These are phyloP conservation scores for Pluvialis apricaria DNA, from an alignment of 2,113 vertebrate genomes.

Conservation along the genomic window DNA sequence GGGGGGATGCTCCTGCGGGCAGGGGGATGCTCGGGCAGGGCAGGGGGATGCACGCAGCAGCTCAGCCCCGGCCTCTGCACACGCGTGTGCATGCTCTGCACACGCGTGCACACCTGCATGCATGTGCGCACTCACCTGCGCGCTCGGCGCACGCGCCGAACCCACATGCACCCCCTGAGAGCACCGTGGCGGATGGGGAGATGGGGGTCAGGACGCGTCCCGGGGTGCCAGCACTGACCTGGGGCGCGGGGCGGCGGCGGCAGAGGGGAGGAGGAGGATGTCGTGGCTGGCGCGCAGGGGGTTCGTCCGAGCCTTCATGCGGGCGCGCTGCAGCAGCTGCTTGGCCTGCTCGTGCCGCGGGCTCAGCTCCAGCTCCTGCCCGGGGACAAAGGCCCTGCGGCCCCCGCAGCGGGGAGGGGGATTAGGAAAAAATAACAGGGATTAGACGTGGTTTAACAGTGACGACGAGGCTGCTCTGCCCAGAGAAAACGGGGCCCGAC, in stretches of 20 bases:
- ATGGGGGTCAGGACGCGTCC: fast-evolving
- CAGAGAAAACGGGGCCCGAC: neutral
- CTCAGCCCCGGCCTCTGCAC: neutral
- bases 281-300: conserved; percentile 90
- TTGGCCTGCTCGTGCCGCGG: conserved; percentile 89
- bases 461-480: conserved; percentile 39
- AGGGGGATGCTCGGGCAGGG: neutral
- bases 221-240: conserved; percentile 71
- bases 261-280: conserved; percentile 78
- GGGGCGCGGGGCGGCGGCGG: conserved; percentile 55
- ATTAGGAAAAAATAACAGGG: conserved; percentile 67
- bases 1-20: neutral
- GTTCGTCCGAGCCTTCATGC: conserved; percentile 87
- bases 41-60: neutral
- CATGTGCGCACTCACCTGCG: no score
- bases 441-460: conserved; percentile 72
- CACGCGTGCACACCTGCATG: no score
- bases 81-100: fast-evolving
- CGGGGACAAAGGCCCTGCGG: conserved; percentile 72
- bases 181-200: fast-evolving
- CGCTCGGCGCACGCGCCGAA: neutral
- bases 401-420: conserved; percentile 15
- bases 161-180: fast-evolving
- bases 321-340: conserved; percentile 84
- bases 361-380: conserved; percentile 80